Evolutionary conservation across 2,888 invertebrate genomes (phyloP).

Genomic region (Octonoba sinensis): DNA sequence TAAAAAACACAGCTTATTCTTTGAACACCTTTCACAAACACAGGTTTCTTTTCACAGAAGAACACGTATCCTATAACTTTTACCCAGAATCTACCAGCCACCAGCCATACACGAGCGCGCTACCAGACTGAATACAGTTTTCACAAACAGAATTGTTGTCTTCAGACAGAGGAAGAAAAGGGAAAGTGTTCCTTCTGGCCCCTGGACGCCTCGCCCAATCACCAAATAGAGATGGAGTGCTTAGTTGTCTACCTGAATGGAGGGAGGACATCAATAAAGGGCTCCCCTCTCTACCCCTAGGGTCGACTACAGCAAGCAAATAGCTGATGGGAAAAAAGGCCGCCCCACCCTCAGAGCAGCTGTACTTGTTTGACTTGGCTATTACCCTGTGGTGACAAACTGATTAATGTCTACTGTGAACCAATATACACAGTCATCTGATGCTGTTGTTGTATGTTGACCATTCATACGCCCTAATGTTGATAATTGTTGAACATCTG

Average conservation of each 20-base stretch:
- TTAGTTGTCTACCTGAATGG: slow-evolving; percentile 29
- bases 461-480: neutral
- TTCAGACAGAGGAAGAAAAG: too few species aligned
- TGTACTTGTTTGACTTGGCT: slow-evolving; percentile 46
- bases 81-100: neutral
- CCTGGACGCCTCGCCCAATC: slow-evolving; percentile 27
- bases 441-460: neutral
- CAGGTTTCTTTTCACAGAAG: neutral
- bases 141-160: neutral
- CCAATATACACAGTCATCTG: slow-evolving; percentile 1
- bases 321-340: slow-evolving; percentile 11
- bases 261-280: neutral
- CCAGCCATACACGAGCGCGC: neutral
- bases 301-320: slow-evolving; percentile 28
- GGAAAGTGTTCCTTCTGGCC: neutral
- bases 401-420: slow-evolving; percentile 41
- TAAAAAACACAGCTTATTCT: neutral
- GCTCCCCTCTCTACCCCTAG: slow-evolving; percentile 2
- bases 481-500: slow-evolving; percentile 23
- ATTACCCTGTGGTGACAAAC: slow-evolving; percentile 59
- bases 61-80: slow-evolving; percentile 9
- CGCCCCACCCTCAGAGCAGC: slow-evolving; percentile 40
- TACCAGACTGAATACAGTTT: neutral
- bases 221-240: slow-evolving; percentile 29
- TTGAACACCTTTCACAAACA: neutral